A percentile compares a stretch with the other conserved stretches of the same genome.
Evolutionary conservation across 2,888 invertebrate species (phyloP).

Genomic region (Phortica magna): DNA sequence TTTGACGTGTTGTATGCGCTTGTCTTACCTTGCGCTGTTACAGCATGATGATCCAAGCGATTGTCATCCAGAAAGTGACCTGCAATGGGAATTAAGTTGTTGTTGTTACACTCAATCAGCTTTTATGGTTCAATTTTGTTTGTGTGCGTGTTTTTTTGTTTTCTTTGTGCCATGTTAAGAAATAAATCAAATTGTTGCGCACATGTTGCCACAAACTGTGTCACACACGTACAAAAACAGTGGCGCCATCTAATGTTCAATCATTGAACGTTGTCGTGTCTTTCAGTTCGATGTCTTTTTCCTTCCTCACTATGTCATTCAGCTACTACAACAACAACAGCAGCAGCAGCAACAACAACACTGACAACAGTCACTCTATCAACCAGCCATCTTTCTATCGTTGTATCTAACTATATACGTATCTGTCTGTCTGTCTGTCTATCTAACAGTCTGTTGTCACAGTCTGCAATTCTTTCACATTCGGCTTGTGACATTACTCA

Average conservation of each 20-base stretch:
- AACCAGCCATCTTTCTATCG: neutral
- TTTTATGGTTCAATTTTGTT: neutral
- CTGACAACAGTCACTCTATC: neutral
- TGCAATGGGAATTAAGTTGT: conserved; percentile 70
- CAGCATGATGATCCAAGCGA: conserved; percentile 77
- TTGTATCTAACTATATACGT: conserved; percentile 1
- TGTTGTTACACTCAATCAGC: conserved; percentile 36
- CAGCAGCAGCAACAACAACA: neutral
- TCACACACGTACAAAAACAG: neutral
- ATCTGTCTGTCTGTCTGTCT: conserved; percentile 1
- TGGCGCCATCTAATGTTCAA: conserved; percentile 68
- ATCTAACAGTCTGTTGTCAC: conserved; percentile 34
- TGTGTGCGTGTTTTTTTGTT: conserved; percentile 6
- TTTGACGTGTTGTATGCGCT: neutral
- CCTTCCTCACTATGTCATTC: neutral
- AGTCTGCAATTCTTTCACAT: conserved; percentile 52
- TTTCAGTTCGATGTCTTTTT: conserved; percentile 22
- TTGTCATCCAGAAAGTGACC: conserved; percentile 78
- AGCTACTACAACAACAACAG: neutral
- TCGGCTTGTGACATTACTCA: conserved; percentile 38
- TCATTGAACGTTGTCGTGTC: conserved; percentile 67
- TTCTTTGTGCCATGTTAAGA: conserved; percentile 7
- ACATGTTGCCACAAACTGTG: conserved; percentile 25
- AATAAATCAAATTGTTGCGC: conserved; percentile 29
- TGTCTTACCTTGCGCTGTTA: conserved; percentile 72